phyloP scores from a whole-genome alignment of 2,797 vertebrate species.

The Adelosebastes latens region DNA sequence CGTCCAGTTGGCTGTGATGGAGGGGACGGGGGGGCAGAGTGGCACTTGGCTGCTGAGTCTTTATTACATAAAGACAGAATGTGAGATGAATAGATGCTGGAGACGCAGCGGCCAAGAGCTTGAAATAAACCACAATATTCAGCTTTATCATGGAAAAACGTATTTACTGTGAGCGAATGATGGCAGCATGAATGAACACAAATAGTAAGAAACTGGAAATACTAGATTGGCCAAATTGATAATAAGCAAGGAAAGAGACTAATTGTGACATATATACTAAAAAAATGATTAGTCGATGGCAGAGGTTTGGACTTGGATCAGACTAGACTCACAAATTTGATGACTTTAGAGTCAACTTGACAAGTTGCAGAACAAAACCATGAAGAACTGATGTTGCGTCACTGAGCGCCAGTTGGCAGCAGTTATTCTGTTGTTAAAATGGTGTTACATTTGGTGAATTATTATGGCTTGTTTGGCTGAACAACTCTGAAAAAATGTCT shows the following conservation, averaged over 20 bases:
- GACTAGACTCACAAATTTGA: too few species aligned
- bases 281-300: too few species aligned
- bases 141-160: neutral
- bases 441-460: too few species aligned
- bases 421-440: too few species aligned
- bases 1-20: conserved; percentile 48
- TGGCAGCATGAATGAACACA: neutral
- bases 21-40: neutral
- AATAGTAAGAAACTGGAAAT: neutral
- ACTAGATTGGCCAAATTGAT: neutral
- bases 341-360: too few species aligned
- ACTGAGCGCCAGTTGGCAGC: too few species aligned
- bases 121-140: conserved; percentile 3
- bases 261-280: neutral
- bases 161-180: neutral
- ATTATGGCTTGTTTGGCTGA: too few species aligned
- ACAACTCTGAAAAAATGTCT: too few species aligned
- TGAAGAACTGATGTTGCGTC: too few species aligned
- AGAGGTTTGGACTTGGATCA: too few species aligned
- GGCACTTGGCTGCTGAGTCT: conserved; percentile 42
- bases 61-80: conserved; percentile 24
- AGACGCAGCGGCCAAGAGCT: neutral
- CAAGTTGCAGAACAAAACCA: too few species aligned
- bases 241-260: neutral
- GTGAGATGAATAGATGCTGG: conserved; percentile 31